Percentiles rank a stretch among this genome's conserved stretches.
Evolutionary conservation across 2,797 vertebrate species (phyloP).

Genomic region (Novumbra hubbsi): DNA sequence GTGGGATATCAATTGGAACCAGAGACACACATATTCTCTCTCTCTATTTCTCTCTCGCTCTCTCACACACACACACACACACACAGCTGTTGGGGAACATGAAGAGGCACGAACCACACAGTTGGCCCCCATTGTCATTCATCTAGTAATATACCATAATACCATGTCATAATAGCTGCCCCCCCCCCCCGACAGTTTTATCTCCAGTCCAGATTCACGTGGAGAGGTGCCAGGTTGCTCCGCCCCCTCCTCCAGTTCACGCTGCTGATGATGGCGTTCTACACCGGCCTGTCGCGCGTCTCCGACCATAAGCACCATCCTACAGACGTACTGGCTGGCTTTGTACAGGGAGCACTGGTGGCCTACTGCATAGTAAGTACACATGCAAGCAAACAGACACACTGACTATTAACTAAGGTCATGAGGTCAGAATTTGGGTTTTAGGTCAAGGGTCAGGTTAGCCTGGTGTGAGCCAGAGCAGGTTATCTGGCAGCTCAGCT

Average conservation of each 20-base stretch:
- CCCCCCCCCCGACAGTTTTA: constrained; percentile 82
- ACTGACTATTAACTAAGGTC: no score
- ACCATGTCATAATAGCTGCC: no score
- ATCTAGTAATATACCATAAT: no score
- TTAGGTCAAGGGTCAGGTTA: not conserved
- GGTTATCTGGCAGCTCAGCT: not conserved
- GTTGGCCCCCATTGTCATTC: not conserved
- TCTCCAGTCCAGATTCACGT: constrained; percentile 96
- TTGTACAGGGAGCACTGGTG: constrained; percentile 94
- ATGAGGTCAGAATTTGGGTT: not conserved
- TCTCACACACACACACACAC: constrained; percentile 20
- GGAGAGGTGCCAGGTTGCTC: constrained; percentile 95
- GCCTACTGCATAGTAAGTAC: constrained; percentile 96
- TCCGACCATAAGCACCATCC: constrained; percentile 99
- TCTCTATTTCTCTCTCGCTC: not conserved
- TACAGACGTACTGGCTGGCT: constrained; percentile 92
- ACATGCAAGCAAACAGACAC: constrained; percentile 1
- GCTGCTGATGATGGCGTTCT: constrained; percentile 98
- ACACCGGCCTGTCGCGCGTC: constrained; percentile 93
- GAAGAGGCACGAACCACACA: not conserved
- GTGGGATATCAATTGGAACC: no score
- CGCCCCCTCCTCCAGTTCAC: constrained; percentile 97
- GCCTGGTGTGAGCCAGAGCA: not conserved
- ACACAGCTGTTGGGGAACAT: constrained; percentile 37
- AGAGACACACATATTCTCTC: no score